These are phyloP conservation scores for Bovichtus variegatus DNA, from an alignment of 2,797 vertebrate species.

Conservation along the genomic window DNA sequence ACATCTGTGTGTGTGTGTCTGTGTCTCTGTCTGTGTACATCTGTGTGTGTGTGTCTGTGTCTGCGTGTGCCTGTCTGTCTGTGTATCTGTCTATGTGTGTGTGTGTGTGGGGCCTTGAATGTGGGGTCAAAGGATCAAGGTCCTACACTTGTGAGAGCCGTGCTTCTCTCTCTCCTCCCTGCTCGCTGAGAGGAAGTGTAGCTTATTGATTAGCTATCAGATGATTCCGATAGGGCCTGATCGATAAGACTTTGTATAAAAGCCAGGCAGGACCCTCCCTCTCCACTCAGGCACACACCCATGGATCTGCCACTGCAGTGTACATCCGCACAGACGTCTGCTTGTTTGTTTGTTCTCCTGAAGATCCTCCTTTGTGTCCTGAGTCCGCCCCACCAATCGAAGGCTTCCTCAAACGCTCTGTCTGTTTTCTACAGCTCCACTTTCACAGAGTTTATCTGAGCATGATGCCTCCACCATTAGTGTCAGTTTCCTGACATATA, in stretches of 20 bases:
- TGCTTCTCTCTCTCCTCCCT: constrained; percentile 58
- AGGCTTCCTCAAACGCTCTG: constrained; percentile 40
- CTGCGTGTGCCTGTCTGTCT: constrained; percentile 8
- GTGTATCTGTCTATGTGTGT: constrained; percentile 6
- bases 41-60: not conserved
- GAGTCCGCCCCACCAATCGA: constrained; percentile 39
- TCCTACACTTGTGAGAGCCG: constrained; percentile 74
- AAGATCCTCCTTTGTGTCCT: constrained; percentile 57
- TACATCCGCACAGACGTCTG: constrained; percentile 39
- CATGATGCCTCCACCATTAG: constrained; percentile 7
- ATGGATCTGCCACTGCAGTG: constrained; percentile 61
- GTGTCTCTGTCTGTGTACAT: no score
- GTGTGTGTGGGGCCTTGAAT: constrained; percentile 4
- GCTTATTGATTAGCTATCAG: constrained; percentile 89
- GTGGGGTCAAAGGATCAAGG: constrained; percentile 82
- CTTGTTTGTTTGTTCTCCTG: constrained; percentile 49
- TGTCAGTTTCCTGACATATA: constrained; percentile 6
- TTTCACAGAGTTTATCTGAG: constrained; percentile 28
- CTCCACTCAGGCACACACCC: constrained; percentile 60
- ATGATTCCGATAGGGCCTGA: constrained; percentile 86
- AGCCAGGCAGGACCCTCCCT: constrained; percentile 78
- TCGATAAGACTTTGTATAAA: constrained; percentile 84
- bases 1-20: no score
- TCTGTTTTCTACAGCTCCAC: constrained; percentile 20
- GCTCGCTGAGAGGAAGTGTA: constrained; percentile 84